Percentiles rank a stretch among this genome's conserved stretches.
Evolutionary conservation across 2,888 invertebrate species (phyloP).

Genomic region (Drosophila merina): DNA sequence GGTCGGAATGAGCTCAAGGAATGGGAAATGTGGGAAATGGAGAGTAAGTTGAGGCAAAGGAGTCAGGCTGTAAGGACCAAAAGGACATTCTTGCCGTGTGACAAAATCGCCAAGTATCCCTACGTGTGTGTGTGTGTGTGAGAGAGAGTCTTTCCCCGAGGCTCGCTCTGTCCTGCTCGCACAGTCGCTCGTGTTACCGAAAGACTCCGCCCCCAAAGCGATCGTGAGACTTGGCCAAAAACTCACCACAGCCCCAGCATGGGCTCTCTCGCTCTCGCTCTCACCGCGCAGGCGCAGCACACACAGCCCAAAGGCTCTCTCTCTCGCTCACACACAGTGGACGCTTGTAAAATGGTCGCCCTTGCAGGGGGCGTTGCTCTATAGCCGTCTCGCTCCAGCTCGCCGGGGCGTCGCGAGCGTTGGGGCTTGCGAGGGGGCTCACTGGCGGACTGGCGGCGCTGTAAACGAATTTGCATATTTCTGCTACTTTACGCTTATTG

Average conservation of each 20-base stretch:
- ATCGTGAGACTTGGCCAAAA: constrained; percentile 57
- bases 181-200: constrained; percentile 24
- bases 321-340: constrained; percentile 47
- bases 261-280: constrained; percentile 31
- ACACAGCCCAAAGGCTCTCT: neutral
- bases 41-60: constrained; percentile 8
- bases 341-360: constrained; percentile 73
- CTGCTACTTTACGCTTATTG: constrained; percentile 70
- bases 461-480: constrained; percentile 70
- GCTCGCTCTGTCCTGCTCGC: constrained; percentile 32
- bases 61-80: constrained; percentile 3
- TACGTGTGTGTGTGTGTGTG: constrained; percentile 5
- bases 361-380: constrained; percentile 70
- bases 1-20: constrained; percentile 3
- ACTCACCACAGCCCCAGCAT: constrained; percentile 60
- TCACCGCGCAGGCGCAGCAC: constrained; percentile 55
- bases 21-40: constrained; percentile 5
- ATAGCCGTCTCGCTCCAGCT: constrained; percentile 49
- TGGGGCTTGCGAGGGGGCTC: neutral
- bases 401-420: neutral
- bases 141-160: constrained; percentile 14
- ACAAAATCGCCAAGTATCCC: constrained; percentile 48
- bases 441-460: constrained; percentile 19
- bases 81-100: constrained; percentile 46
- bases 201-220: constrained; percentile 70